Percentiles rank a stretch among this genome's conserved stretches.
Evolutionary conservation across 2,888 invertebrate genomes (phyloP).

Genomic region (Drosophila demipolita): DNA sequence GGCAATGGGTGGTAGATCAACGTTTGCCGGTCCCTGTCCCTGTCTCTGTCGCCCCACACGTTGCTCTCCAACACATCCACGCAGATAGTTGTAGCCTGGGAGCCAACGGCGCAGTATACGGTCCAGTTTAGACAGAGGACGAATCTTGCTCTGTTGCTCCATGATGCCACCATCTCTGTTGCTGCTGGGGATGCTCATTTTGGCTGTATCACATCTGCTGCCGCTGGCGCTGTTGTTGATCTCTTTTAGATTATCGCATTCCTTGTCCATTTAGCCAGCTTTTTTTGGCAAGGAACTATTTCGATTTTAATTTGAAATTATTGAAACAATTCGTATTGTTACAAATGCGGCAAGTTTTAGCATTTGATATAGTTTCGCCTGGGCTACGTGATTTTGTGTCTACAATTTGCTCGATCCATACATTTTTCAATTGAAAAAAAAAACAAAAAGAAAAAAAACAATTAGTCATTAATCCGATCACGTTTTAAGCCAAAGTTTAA

Average conservation of each 20-base stretch:
- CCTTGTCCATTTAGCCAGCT: constrained; percentile 11
- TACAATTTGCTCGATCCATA: neutral
- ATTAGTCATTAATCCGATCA: neutral
- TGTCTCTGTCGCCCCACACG: neutral
- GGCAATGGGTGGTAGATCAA: constrained; percentile 18
- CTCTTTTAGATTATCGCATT: neutral
- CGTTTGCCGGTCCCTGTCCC: neutral
- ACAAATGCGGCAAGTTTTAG: constrained; percentile 4
- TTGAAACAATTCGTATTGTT: constrained; percentile 19
- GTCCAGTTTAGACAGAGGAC: constrained; percentile 46
- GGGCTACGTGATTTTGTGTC: constrained; percentile 13
- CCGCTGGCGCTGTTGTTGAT: constrained; percentile 1
- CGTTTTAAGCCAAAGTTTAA: neutral
- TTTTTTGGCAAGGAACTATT: constrained; percentile 20
- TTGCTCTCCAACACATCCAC: constrained; percentile 14
- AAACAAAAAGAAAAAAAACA: neutral
- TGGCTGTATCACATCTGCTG: neutral
- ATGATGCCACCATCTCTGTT: neutral
- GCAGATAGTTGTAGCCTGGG: constrained; percentile 59
- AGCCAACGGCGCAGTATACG: constrained; percentile 64
- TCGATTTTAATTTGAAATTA: constrained; percentile 1
- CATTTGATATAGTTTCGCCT: neutral
- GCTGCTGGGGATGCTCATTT: neutral
- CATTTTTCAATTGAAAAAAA: neutral
- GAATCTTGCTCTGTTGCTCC: constrained; percentile 23